Base-by-base conservation (phyloP, 2,888 invertebrate species). In the Drosophila ezoana region DNA sequence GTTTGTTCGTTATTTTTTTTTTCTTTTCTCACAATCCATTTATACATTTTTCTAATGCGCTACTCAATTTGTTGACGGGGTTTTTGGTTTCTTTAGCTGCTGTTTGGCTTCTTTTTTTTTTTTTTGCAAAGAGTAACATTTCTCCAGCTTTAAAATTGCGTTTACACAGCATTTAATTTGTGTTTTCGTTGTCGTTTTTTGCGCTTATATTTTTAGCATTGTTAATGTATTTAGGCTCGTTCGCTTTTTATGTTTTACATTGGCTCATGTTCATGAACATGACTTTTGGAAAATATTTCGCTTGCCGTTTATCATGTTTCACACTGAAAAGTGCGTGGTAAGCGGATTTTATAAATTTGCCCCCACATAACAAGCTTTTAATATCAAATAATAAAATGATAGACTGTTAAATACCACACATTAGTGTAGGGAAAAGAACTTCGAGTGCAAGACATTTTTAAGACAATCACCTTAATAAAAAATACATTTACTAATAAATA, bases 251-350 rank as follows among this genome's bases (percentile, higher is more conserved):
- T 69, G 67, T 63, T 72, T 65, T 60, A 62, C 70, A 73, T 68
- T 81, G 54, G 60, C 52, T 63, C 72, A 47, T 69, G 71, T 63
- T 62, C 77, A 52, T 73, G 81, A 74, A 80, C 86, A 83, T 86
- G 87, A 83, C 87, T 70, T 72, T 77, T 68, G 40, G 10, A 52
- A 69, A 70, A 63, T 64, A 51, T 53, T 59, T 64, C 16, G 11
- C 48, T 32, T 33, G 37, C 20, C 48, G 54, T 64, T 74, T 33
- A 65, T 59, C 33, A 65, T 53, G 57, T 49, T 63, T 76, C 16
- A 51, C 35, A 52, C 28, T 54, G 33, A 48, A 71, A 65, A 63
- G 35, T 60, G 71, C 76, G 63, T 72, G 59, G 23, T 72, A 60
- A 75, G 67, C 72, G 13, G 28, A 47, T 28, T 63, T 56, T 58